Evolutionary conservation across 2,797 vertebrate species (phyloP), one percentile per base, ranked within the genome.

Genomic region (Rhinella marina): DNA sequence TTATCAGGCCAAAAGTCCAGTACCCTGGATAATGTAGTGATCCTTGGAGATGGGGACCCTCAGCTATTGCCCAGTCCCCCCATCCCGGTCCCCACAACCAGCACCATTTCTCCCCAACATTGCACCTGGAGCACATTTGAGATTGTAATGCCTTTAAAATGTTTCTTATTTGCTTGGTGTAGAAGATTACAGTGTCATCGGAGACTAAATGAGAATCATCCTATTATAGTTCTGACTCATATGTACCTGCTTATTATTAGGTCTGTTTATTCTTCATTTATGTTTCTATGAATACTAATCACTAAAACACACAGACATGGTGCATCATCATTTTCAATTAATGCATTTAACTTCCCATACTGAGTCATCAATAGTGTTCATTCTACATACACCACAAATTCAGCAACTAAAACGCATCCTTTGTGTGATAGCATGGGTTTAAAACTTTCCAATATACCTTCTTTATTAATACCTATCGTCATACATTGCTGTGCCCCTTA

Each of bases 221-320:
- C 29, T 32, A 32, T 72, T 68, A 16, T 75, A 72, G 73, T n/a
- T 12, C 2, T 82, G 41, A 62, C 50, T 50, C 64, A 83, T 10
- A 72, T 77, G 75, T 77, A 77, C 50, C 75, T 77, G 75, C 23
- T 77, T 52, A 54, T 54, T 77, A 77, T 77, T 54, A 77, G 75
- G 50, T 25, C n/a, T 77, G 70, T 25, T 14, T 25, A 54, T 25
- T 52, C 48, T 54, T 13, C 75, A 77, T 77, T n/a, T 77, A 77
- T 16, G 2, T n/a, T 25, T 77, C 75, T 77, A 54, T 52, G 54
- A 77, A 54, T 77, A 77, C 5, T 25, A 12, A 76, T 52, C 32
- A 73, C 32, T n/a, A n/a, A 52, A 76, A n/a, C 23, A 32, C 29
- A 12, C 21, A 50, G 48, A 76, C 17, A 52, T 52, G 23, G 13